Evolutionary conservation across 2,113 vertebrate species (phyloP).

Genomic region (Pogona vitticeps): DNA sequence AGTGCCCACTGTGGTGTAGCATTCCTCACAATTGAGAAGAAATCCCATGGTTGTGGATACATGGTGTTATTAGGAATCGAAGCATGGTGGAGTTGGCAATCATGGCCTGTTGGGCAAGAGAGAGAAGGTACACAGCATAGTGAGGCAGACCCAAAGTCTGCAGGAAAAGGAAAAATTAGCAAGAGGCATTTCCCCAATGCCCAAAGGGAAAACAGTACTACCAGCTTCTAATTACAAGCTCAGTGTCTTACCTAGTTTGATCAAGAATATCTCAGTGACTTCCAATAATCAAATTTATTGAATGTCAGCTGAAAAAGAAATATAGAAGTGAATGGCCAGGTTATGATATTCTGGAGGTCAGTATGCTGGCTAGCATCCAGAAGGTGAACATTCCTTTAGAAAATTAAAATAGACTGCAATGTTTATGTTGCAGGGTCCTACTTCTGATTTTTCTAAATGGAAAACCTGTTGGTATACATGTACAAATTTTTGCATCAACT

Average conservation of each 20-base stretch:
- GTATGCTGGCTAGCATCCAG: neutral
- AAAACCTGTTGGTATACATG: neutral
- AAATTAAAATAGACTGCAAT: neutral
- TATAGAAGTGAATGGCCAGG: too few species aligned
- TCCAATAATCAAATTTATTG: neutral
- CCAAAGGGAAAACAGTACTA: too few species aligned
- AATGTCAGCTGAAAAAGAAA: neutral
- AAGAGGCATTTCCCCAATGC: neutral
- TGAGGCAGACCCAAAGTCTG: neutral
- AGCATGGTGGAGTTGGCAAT: neutral
- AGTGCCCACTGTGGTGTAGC: too few species aligned
- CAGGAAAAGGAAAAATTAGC: neutral
- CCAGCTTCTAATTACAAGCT: too few species aligned
- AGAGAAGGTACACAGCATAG: neutral
- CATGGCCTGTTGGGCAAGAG: neutral
- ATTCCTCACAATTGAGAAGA: too few species aligned
- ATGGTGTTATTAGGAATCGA: too few species aligned
- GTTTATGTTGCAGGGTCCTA: neutral
- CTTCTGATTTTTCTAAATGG: too few species aligned
- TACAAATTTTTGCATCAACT: neutral
- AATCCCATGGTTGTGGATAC: too few species aligned
- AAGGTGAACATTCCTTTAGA: neutral
- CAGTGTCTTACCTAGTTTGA: too few species aligned
- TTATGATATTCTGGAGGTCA: too few species aligned
- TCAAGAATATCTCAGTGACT: too few species aligned